phyloP scores from a whole-genome alignment of 2,113 vertebrate genomes.

The Phocoena phocoena region DNA sequence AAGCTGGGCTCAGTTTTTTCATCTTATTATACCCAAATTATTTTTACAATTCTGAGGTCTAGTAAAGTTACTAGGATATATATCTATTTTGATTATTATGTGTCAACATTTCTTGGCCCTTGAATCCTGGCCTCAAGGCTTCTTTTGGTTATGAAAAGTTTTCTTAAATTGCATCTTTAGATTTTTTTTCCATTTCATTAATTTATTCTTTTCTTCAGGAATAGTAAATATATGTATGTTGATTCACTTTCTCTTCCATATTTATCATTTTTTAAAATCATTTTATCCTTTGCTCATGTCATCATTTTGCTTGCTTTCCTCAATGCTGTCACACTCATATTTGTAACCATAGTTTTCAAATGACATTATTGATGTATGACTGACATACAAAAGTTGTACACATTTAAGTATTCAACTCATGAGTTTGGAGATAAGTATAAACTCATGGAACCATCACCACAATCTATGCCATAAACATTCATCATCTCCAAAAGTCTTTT shows the following conservation, averaged over 20 bases:
- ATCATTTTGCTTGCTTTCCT: conserved; percentile 8
- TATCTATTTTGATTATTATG: not conserved
- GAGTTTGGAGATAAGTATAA: not conserved
- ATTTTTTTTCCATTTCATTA: not conserved
- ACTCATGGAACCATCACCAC: not conserved
- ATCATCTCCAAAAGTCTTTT: not conserved
- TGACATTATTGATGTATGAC: not conserved
- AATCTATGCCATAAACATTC: not conserved
- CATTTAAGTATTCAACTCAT: not conserved
- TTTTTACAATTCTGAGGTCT: not conserved
- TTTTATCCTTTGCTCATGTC: not conserved
- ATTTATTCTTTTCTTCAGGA: not conserved
- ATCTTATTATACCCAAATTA: not conserved
- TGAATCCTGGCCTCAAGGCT: not conserved
- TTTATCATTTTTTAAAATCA: not conserved
- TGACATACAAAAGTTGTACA: not conserved
- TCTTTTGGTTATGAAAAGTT: not conserved
- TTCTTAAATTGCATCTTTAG: not conserved
- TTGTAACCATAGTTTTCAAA: not conserved
- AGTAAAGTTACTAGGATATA: not conserved
- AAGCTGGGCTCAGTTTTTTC: not conserved
- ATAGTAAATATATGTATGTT: not conserved
- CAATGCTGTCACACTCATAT: too few relatives aligned
- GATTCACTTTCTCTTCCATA: not conserved
- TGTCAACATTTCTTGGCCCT: not conserved